Conservation (phyloP, 2,888 invertebrate species). For the Plebejus anna region DNA sequence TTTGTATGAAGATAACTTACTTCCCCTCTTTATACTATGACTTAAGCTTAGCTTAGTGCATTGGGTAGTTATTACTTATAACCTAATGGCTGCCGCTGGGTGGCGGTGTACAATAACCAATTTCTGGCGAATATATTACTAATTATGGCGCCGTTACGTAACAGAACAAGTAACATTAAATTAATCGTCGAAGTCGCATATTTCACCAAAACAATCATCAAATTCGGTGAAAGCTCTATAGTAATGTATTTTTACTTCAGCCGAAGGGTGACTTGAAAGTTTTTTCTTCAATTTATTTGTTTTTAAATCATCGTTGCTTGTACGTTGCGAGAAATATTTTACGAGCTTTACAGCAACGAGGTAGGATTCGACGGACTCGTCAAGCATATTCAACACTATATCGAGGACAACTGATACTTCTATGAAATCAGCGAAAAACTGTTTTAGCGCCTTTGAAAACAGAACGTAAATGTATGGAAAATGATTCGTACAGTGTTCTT, state of each 20-base stretch:
- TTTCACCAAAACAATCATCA: not conserved
- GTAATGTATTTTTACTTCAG: constrained; percentile 56
- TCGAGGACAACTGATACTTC: constrained; percentile 35
- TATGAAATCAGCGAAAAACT: constrained; percentile 37
- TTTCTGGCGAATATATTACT: too few relatives aligned
- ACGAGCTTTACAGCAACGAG: constrained; percentile 42
- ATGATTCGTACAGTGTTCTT: constrained; percentile 48
- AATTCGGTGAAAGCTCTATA: constrained; percentile 19
- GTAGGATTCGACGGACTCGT: constrained; percentile 51
- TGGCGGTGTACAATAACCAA: too few relatives aligned
- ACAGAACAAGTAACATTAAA: not conserved
- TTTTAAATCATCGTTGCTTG: constrained; percentile 33
- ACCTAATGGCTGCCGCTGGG: too few relatives aligned
- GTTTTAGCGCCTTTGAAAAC: constrained; percentile 46
- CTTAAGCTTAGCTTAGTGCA: too few relatives aligned
- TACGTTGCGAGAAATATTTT: constrained; percentile 28
- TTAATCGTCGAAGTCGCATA: not conserved
- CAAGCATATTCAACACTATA: constrained; percentile 46
- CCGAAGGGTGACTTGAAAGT: constrained; percentile 47
- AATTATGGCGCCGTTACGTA: too few relatives aligned
- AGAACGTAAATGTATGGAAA: constrained; percentile 55
- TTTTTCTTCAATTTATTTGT: constrained; percentile 37
- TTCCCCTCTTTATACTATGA: too few relatives aligned
- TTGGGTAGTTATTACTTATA: too few relatives aligned
- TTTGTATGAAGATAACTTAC: too few relatives aligned